phyloP scores from a whole-genome alignment of 64 coral and sea anemone species.

The Astreopora myriophthalma region DNA sequence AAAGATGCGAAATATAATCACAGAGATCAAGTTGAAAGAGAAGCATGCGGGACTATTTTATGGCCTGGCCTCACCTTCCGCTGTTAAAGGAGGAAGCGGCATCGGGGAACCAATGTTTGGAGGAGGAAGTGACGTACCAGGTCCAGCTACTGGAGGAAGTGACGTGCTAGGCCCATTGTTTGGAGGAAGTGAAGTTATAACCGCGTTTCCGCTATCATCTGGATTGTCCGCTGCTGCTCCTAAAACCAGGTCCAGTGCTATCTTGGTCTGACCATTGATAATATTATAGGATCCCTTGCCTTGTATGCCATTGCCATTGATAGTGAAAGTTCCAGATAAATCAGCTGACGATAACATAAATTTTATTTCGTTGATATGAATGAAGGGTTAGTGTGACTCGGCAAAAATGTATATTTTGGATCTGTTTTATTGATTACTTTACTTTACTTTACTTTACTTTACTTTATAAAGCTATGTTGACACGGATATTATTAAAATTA shows the following conservation, averaged over 20 bases:
- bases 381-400: no score
- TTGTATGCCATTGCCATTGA: neutral
- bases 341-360: no score
- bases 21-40: neutral
- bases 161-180: neutral
- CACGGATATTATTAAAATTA: no score
- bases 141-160: neutral
- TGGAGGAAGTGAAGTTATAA: neutral
- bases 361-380: no score
- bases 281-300: neutral
- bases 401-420: no score
- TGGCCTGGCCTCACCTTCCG: neutral
- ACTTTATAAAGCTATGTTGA: no score
- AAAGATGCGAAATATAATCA: neutral
- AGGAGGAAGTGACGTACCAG: neutral
- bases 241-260: neutral
- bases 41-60: neutral
- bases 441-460: no score
- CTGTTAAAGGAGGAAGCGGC: neutral
- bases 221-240: neutral
- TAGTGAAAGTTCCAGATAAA: conserved; percentile 4
- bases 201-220: neutral
- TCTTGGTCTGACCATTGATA: neutral
- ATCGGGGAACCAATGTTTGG: neutral
- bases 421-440: no score